Evolutionary conservation across 2,797 vertebrate species (phyloP).

Genomic region (Rhincodon typus): DNA sequence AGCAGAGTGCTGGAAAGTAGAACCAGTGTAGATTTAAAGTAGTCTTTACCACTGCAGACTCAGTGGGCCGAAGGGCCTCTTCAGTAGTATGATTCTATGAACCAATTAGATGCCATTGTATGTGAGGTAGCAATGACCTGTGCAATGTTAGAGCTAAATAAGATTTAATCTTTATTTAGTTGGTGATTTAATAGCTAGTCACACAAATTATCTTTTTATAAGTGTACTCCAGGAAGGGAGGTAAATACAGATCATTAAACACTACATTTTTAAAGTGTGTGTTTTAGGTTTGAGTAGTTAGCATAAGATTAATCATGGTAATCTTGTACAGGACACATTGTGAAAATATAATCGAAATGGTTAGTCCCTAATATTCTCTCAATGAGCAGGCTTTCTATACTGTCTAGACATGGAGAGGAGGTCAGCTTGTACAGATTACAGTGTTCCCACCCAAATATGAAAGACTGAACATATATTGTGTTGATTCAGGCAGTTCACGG

Average conservation of each 20-base stretch:
- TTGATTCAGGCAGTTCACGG: background rate
- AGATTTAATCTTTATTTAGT: background rate
- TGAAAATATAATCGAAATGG: background rate
- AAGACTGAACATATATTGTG: background rate
- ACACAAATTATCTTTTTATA: background rate
- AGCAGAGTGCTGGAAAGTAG: too few relatives aligned
- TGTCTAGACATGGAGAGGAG: background rate
- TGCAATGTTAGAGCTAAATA: background rate
- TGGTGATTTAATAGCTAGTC: background rate
- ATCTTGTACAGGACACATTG: background rate
- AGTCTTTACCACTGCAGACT: too few relatives aligned
- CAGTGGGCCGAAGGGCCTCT: too few relatives aligned
- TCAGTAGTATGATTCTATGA: too few relatives aligned
- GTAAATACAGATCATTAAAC: background rate
- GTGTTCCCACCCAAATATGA: background rate
- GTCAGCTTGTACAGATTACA: background rate
- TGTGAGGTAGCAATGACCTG: background rate
- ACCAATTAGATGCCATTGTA: background rate
- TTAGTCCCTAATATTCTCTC: background rate
- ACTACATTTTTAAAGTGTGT: background rate
- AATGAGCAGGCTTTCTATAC: background rate
- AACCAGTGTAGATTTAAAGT: too few relatives aligned
- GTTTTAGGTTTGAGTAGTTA: background rate
- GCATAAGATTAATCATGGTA: background rate
- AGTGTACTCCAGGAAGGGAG: background rate